Conservation (phyloP, 2,888 invertebrate species). For the Cepaea hortensis region DNA sequence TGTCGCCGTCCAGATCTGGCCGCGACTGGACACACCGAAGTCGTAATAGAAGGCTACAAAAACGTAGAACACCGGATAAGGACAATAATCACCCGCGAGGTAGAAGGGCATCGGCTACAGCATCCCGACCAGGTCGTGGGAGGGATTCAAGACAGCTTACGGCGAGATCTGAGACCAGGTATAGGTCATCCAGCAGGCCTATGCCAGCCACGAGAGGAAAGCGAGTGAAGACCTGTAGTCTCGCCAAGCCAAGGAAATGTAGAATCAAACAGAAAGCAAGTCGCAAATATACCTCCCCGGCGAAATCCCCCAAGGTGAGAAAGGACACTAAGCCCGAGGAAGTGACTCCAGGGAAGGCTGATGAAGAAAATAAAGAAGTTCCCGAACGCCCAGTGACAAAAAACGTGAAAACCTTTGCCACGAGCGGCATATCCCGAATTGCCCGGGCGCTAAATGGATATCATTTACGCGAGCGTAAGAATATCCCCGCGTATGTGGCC, state of each 20-base stretch:
- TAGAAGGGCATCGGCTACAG: neutral
- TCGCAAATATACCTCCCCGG: neutral
- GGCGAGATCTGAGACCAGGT: neutral
- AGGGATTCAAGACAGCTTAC: neutral
- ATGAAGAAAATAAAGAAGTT: too few relatives aligned
- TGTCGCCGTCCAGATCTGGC: neutral
- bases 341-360: neutral
- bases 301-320: neutral
- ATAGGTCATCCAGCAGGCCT: too few relatives aligned
- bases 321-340: too few relatives aligned
- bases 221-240: neutral
- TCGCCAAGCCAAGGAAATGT: neutral
- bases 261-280: neutral
- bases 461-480: too few relatives aligned
- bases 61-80: neutral
- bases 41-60: neutral
- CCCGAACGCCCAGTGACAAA: neutral
- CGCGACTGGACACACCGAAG: neutral
- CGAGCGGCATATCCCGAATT: slow-evolving; percentile 3
- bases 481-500: neutral
- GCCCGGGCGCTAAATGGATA: neutral
- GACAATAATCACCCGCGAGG: neutral
- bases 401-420: neutral
- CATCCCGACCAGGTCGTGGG: neutral
- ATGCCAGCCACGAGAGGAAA: neutral